Evolutionary conservation across 2,888 invertebrate species (phyloP), one percentile per base, ranked within the genome.

Genomic region (Onchidella celtica): DNA sequence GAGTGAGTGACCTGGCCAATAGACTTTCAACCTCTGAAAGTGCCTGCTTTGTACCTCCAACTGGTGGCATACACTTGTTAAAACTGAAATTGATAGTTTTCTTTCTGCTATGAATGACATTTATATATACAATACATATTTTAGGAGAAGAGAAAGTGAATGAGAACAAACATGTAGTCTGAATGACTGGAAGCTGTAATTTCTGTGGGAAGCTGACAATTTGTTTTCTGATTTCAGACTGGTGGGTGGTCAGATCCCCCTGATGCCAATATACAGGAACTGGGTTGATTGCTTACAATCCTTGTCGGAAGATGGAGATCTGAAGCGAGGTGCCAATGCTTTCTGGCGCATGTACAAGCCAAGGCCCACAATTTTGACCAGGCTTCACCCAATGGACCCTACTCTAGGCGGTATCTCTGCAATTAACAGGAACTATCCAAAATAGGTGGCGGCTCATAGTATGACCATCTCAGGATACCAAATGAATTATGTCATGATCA

Each of bases 291-390:
- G 98, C 93, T 97, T 86, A 85, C 66, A 47, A 0, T 69, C 84
- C 24, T 72, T 88, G 29, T 78, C 74, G 27, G 47, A 72, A 36
- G 81, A 84, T 66, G 86, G 79, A 21, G 78, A 84, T 55, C 95
- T 97, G 81, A 97, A 97, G 93, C 95, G 98, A 74, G 98, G 98
- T 32, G 96, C 96, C 86, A 97, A 97, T 84, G 93, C 97, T 79
- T 94, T 97, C 89, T 96, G 96, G 94, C 95, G 97, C 90, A 85
- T 86, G 55, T 90, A 90, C 85, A 77, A 55, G 27, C 72, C 79
- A 0, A 55, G 57, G 9, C 17, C 38, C 0, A n/a, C 29, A 2
- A 2, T 57, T 66, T 14, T 73, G 9, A 34, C 66, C n/a, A 47
- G 27, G 29, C 27, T 14, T 40, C 55, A n/a, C 24, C 55, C 40